Conservation (phyloP, 2,888 invertebrate genomes). For the Microctonus brassicae region DNA sequence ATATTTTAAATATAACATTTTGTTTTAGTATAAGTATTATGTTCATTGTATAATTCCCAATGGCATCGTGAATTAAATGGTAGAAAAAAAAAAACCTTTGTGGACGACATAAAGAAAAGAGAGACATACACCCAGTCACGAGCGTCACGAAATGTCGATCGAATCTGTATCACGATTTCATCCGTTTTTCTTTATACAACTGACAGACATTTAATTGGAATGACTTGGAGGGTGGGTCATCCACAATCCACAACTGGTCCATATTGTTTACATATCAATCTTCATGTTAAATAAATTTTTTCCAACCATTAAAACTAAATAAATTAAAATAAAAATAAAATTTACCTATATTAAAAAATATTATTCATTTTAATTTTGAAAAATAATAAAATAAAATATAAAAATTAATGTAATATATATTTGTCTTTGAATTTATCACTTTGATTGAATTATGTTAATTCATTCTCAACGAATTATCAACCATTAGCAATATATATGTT, state of each 20-base stretch:
- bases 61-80: background rate
- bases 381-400: no score
- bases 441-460: conserved; percentile 15
- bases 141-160: conserved; percentile 34
- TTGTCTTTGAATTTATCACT: background rate
- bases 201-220: conserved; percentile 37
- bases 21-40: background rate
- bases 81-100: conserved; percentile 1
- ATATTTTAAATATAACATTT: background rate
- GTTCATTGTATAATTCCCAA: background rate
- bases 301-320: background rate
- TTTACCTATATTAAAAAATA: no score
- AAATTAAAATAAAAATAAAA: no score
- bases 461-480: conserved; percentile 22
- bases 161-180: conserved; percentile 34
- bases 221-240: conserved; percentile 3
- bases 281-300: background rate
- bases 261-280: background rate
- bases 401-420: no score
- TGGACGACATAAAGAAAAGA: background rate
- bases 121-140: conserved; percentile 34
- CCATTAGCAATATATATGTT: conserved; percentile 25
- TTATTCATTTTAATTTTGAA: no score
- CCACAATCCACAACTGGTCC: background rate
- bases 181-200: conserved; percentile 24